Conservation (phyloP, 2,113 vertebrate genomes). For the Potamarius usumacintae region DNA sequence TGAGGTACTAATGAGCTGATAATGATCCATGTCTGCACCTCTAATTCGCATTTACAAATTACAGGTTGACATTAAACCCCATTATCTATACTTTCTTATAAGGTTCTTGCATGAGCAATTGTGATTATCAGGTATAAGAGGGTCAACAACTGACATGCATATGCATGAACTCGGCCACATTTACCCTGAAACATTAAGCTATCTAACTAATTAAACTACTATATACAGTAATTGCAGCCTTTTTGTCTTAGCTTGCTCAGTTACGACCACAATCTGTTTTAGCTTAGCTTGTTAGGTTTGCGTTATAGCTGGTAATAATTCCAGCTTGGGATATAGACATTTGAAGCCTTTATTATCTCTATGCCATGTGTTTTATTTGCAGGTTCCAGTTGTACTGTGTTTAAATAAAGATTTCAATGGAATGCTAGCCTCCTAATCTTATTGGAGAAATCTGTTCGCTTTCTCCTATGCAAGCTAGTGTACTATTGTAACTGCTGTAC, state of each 20-base stretch:
- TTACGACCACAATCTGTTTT: not conserved
- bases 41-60: not conserved
- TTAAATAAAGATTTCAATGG: not conserved
- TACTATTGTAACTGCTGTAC: not conserved
- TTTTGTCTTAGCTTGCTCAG: not conserved
- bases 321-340: not conserved
- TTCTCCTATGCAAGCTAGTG: not conserved
- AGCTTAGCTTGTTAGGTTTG: not conserved
- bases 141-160: not conserved
- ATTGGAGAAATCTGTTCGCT: not conserved
- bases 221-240: not conserved
- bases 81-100: not conserved
- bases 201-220: not conserved
- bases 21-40: not conserved
- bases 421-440: not conserved
- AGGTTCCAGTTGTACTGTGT: not conserved
- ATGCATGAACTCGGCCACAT: not conserved
- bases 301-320: not conserved
- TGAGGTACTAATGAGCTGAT: constrained; percentile 9
- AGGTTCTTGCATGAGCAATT: not conserved
- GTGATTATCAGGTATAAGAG: not conserved
- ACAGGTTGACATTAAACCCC: not conserved
- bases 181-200: not conserved
- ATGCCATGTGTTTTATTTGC: not conserved
- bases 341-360: not conserved